Conservation (phyloP, 2,113 vertebrate genomes). For the Sarotherodon lohbergeri region DNA sequence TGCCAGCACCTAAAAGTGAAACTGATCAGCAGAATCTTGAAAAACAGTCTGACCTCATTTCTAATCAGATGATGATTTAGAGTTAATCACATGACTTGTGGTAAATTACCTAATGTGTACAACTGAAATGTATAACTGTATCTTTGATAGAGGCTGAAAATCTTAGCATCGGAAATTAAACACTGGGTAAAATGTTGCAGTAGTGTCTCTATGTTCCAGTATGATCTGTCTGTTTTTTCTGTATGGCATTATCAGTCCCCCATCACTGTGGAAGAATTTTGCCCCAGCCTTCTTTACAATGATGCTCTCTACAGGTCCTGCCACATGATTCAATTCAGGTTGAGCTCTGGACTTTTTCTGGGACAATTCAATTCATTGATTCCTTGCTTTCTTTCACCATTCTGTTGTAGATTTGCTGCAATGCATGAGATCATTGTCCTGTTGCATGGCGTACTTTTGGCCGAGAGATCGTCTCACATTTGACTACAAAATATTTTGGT, state of each 20-base stretch:
- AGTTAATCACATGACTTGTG: fast-evolving
- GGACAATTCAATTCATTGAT: background rate
- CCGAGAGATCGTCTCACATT: fast-evolving
- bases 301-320: background rate
- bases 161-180: background rate
- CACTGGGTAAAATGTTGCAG: fast-evolving
- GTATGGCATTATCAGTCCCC: background rate
- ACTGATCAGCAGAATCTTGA: background rate
- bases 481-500: no score
- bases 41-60: background rate
- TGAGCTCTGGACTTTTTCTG: background rate
- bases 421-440: background rate
- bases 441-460: background rate
- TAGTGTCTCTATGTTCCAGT: fast-evolving
- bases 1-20: background rate
- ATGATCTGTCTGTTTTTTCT: background rate
- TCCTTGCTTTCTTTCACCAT: background rate
- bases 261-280: background rate
- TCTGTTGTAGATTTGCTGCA: background rate
- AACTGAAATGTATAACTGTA: fast-evolving
- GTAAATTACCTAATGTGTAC: background rate
- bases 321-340: background rate
- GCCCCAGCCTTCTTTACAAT: background rate
- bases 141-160: fast-evolving
- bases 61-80: fast-evolving